Evolutionary conservation across 1,140 invertebrate genomes (phyloP).

Genomic region (Himalopsyche phryganea): DNA sequence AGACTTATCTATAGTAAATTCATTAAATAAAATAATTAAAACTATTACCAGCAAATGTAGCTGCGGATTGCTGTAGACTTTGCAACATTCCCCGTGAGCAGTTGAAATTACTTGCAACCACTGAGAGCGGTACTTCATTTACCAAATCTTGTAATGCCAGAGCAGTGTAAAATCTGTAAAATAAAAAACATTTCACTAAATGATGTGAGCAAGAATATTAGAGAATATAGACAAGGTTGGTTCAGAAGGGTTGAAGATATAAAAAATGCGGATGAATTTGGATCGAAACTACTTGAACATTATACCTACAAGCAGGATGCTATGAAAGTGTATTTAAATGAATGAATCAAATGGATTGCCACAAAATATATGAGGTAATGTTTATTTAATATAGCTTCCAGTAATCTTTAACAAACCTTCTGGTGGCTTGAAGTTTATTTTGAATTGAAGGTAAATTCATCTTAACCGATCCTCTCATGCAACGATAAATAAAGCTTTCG

Average conservation of each 20-base stretch:
- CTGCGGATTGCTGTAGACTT: constrained; percentile 89
- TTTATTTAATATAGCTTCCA: no score
- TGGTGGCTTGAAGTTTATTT: constrained; percentile 49
- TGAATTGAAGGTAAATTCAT: constrained; percentile 49
- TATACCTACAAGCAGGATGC: no score
- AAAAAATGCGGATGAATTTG: no score
- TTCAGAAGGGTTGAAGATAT: no score
- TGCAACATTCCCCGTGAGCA: constrained; percentile 87
- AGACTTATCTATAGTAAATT: no score
- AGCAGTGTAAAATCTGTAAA: constrained; percentile 82
- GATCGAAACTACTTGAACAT: no score
- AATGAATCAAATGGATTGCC: no score
- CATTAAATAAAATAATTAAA: constrained; percentile 1
- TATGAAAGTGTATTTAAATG: no score
- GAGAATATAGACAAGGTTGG: no score
- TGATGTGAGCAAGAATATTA: no score
- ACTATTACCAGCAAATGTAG: constrained; percentile 85
- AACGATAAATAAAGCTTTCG: constrained; percentile 82
- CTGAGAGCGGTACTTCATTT: constrained; percentile 78
- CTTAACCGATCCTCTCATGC: constrained; percentile 67
- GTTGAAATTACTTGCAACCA: constrained; percentile 79
- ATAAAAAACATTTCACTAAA: neutral
- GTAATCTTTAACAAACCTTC: constrained; percentile 24
- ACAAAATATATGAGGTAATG: no score
- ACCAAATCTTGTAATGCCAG: constrained; percentile 90